These are phyloP conservation scores for Odocoileus hemionus DNA, from an alignment of 2,113 vertebrate genomes.

Conservation along the genomic window DNA sequence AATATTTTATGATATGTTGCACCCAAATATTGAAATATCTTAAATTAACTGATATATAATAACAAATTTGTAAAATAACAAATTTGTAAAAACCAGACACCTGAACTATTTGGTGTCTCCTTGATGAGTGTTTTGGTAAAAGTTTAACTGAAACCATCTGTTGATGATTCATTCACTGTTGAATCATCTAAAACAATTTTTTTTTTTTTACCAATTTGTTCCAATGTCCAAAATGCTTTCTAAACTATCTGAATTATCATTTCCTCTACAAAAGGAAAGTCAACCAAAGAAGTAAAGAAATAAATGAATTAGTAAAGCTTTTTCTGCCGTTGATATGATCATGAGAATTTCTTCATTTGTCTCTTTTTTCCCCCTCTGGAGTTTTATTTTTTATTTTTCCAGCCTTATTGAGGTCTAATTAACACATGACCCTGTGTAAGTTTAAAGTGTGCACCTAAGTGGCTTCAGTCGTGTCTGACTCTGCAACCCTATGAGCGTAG, in stretches of 20 bases:
- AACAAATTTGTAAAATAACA: background rate
- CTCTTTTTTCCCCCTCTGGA: background rate
- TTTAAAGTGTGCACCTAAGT: background rate
- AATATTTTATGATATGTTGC: background rate
- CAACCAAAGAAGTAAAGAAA: background rate
- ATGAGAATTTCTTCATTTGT: background rate
- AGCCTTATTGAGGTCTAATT: background rate
- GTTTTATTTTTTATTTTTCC: background rate
- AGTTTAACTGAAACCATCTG: constrained; percentile 52
- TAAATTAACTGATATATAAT: background rate
- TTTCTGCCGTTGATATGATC: background rate
- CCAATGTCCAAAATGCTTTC: background rate
- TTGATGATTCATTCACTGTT: constrained; percentile 26
- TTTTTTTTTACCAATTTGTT: background rate
- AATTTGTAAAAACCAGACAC: background rate
- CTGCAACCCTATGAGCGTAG: background rate
- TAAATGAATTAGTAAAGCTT: background rate
- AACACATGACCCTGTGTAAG: background rate
- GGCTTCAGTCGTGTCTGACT: background rate
- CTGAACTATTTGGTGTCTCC: background rate
- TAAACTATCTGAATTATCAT: background rate
- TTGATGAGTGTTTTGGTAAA: constrained; percentile 21
- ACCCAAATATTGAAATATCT: background rate
- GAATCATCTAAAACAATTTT: background rate
- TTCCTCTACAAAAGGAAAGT: background rate